Percentiles rank a stretch among this genome's conserved stretches.
phyloP scores from a whole-genome alignment of 2,888 invertebrate genomes.

The Ctenicera cuprea region DNA sequence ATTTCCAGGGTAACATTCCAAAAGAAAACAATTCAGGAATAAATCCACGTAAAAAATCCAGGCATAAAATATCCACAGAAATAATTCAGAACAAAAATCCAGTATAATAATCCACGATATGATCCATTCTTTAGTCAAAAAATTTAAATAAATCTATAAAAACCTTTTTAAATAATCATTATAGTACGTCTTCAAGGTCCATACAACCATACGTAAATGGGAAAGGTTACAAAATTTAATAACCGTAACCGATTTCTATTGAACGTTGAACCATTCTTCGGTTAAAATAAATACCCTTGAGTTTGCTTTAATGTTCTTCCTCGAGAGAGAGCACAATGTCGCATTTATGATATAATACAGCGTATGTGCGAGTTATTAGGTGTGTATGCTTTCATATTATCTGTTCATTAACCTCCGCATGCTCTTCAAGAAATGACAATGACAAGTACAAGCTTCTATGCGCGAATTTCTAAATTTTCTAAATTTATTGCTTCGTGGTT shows the following conservation, averaged over 20 bases:
- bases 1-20: too few species aligned
- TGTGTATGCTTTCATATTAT: slow-evolving; percentile 52
- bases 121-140: too few species aligned
- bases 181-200: neutral
- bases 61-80: too few species aligned
- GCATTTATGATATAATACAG: slow-evolving; percentile 47
- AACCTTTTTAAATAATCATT: slow-evolving; percentile 13
- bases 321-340: slow-evolving; percentile 49
- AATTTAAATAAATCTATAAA: too few species aligned
- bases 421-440: slow-evolving; percentile 17
- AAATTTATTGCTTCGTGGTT: slow-evolving; percentile 5
- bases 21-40: too few species aligned
- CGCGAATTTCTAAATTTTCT: slow-evolving; percentile 18
- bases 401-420: slow-evolving; percentile 50
- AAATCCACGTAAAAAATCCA: too few species aligned
- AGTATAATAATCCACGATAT: too few species aligned
- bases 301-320: slow-evolving; percentile 47
- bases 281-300: slow-evolving; percentile 23
- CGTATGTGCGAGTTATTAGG: slow-evolving; percentile 51
- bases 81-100: too few species aligned
- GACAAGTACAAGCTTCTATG: neutral
- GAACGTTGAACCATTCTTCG: slow-evolving; percentile 44
- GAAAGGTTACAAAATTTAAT: slow-evolving; percentile 49
- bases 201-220: slow-evolving; percentile 39
- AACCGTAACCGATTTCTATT: slow-evolving; percentile 50